Evolutionary conservation across 2,113 vertebrate species (phyloP).

Genomic region (Parus major): DNA sequence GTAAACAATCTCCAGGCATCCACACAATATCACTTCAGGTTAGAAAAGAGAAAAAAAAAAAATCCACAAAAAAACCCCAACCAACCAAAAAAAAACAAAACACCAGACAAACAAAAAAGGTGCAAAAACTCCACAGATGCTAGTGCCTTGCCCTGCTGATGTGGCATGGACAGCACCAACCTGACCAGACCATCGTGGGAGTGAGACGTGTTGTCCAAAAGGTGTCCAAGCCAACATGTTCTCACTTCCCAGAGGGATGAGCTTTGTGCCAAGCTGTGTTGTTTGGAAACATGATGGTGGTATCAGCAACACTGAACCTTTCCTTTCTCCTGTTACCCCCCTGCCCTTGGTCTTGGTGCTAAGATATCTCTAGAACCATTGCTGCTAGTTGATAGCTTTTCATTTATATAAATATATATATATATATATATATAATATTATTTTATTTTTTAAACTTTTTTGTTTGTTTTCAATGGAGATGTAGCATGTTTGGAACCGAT

Average conservation of each 20-base stretch:
- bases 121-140: constrained; percentile 67
- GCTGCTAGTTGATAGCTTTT: constrained; percentile 83
- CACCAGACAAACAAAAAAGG: not conserved
- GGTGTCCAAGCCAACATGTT: not conserved
- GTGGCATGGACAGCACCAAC: constrained; percentile 60
- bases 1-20: not conserved
- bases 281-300: constrained; percentile 63
- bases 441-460: constrained; percentile 81
- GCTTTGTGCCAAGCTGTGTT: constrained; percentile 67
- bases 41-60: not conserved
- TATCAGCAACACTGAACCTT: constrained; percentile 80
- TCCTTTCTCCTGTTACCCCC: constrained; percentile 44
- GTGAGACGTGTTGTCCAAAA: constrained; percentile 11
- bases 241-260: constrained; percentile 48
- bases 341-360: constrained; percentile 80
- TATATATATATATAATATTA: constrained; percentile 75
- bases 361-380: constrained; percentile 82
- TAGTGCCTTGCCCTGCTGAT: constrained; percentile 67
- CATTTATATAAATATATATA: constrained; percentile 78
- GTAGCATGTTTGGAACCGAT: constrained; percentile 78
- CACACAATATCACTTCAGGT: constrained; percentile 48
- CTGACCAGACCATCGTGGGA: constrained; percentile 24
- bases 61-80: not conserved
- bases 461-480: constrained; percentile 76
- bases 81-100: not conserved